These are phyloP conservation scores for Oreochromis aureus DNA, from an alignment of 2,113 vertebrate species.

Conservation along the genomic window DNA sequence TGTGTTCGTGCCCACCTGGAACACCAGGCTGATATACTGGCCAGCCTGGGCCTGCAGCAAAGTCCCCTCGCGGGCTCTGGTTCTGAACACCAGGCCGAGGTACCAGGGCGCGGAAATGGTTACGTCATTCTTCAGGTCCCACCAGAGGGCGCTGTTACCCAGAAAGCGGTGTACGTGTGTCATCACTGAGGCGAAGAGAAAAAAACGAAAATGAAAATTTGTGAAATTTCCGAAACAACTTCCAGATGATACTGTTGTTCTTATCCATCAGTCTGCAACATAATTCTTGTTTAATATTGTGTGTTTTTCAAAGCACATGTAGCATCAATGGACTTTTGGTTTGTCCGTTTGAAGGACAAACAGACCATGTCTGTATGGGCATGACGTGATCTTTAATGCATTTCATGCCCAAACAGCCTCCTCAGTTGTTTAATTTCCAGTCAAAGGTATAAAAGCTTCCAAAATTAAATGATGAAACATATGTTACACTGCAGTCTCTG, in stretches of 20 bases:
- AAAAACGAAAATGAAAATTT: neutral
- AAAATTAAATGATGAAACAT: neutral
- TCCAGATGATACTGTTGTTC: neutral
- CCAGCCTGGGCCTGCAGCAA: conserved; percentile 90
- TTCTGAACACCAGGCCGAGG: conserved; percentile 91
- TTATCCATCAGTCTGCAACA: neutral
- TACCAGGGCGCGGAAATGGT: conserved; percentile 92
- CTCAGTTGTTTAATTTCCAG: neutral
- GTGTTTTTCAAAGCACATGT: neutral
- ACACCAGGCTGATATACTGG: conserved; percentile 86
- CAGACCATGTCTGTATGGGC: neutral
- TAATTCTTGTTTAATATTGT: neutral
- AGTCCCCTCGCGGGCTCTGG: conserved; percentile 79
- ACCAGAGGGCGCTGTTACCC: conserved; percentile 87
- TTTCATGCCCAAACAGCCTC: neutral
- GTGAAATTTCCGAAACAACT: neutral
- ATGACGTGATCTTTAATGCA: neutral
- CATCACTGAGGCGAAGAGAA: conserved; percentile 78
- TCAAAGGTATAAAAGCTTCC: neutral
- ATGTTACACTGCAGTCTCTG: neutral
- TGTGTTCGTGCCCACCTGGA: conserved; percentile 75
- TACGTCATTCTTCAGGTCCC: conserved; percentile 92
- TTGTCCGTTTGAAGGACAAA: neutral
- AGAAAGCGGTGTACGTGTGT: conserved; percentile 88
- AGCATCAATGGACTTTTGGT: neutral